A percentile compares a stretch with the other conserved stretches of the same genome.
These are phyloP conservation scores for Paradoxurus hermaphroditus DNA, from an alignment of 2,113 vertebrate genomes.

Conservation along the genomic window DNA sequence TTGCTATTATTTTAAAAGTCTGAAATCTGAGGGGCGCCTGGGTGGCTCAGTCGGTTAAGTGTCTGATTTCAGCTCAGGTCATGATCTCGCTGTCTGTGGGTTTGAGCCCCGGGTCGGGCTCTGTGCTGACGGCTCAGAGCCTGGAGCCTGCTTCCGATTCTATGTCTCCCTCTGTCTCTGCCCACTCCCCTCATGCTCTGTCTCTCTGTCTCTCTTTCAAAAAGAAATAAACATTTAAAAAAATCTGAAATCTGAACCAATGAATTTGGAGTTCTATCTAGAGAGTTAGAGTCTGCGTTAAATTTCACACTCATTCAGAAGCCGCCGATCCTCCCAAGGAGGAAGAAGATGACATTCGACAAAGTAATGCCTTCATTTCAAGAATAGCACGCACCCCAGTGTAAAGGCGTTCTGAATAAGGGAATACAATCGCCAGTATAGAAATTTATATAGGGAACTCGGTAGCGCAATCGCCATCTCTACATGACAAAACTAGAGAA, in stretches of 20 bases:
- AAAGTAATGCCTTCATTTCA: conserved; percentile 8
- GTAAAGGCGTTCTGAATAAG: neutral
- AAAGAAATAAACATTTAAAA: neutral
- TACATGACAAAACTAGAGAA: neutral
- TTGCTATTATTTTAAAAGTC: conserved; percentile 1
- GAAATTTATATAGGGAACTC: conserved; percentile 55
- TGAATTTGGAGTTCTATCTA: neutral
- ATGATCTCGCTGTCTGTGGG: too few species aligned
- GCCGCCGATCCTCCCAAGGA: neutral
- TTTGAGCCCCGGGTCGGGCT: too few species aligned
- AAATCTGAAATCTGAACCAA: neutral
- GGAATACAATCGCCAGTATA: neutral
- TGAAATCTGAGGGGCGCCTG: neutral
- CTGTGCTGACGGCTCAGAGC: too few species aligned
- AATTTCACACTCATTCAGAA: conserved; percentile 45
- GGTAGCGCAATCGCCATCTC: neutral
- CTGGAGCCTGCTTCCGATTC: too few species aligned
- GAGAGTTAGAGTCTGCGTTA: conserved; percentile 14
- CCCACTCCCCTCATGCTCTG: too few species aligned
- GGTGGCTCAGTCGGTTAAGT: too few species aligned
- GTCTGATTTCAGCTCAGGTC: too few species aligned
- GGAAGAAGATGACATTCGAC: conserved; percentile 33
- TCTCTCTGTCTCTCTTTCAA: too few species aligned
- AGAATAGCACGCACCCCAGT: neutral
- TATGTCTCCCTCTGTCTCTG: too few species aligned